phyloP scores from a whole-genome alignment of 1,140 invertebrate genomes.

The Bombus terrestris region DNA sequence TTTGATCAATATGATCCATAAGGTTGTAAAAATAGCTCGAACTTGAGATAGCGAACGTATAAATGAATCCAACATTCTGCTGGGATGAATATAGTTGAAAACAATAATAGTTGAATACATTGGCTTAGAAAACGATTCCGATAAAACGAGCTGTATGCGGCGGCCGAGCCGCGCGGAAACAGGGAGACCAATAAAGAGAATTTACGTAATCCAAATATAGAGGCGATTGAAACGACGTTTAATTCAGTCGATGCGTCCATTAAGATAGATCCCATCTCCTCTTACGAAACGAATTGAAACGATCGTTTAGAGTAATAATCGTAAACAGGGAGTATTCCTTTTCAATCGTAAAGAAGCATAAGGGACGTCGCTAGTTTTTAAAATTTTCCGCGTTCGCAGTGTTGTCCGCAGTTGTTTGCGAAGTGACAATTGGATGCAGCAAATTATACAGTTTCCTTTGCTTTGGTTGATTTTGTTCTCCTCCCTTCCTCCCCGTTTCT shows the following conservation, averaged over 20 bases:
- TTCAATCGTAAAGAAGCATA: neutral
- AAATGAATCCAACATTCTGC: neutral
- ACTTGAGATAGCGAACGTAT: neutral
- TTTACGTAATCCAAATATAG: constrained; percentile 54
- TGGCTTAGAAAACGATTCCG: constrained; percentile 45
- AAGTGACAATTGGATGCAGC: neutral
- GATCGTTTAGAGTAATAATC: neutral
- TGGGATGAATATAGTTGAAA: neutral
- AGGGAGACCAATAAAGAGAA: constrained; percentile 36
- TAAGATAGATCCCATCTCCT: constrained; percentile 19
- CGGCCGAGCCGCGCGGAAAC: constrained; percentile 5
- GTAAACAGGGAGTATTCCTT: constrained; percentile 1
- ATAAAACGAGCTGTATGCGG: constrained; percentile 25
- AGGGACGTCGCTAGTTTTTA: neutral
- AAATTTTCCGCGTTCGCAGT: neutral
- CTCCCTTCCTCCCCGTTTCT: neutral
- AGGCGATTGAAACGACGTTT: constrained; percentile 42
- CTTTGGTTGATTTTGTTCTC: neutral
- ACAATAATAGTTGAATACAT: constrained; percentile 21
- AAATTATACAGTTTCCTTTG: neutral
- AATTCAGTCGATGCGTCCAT: constrained; percentile 34
- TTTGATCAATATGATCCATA: no score
- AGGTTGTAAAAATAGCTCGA: neutral
- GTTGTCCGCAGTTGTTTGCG: neutral
- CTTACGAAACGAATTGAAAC: constrained; percentile 29